Conservation (phyloP, 2,113 vertebrate genomes). For the Rhipidura dahli region DNA sequence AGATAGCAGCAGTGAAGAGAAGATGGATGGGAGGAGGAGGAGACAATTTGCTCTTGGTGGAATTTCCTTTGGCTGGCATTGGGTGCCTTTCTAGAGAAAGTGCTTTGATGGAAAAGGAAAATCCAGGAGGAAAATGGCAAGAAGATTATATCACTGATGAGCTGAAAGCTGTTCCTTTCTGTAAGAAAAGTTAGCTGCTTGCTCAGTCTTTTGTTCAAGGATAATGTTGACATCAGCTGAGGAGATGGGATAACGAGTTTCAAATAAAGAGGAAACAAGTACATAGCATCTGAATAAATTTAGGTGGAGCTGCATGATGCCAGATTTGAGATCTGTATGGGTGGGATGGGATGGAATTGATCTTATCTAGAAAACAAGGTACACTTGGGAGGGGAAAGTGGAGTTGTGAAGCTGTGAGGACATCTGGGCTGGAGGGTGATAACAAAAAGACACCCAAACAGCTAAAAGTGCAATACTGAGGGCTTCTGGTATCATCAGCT, state of each 20-base stretch:
- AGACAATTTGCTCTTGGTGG: background rate
- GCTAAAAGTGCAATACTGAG: background rate
- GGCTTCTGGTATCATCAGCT: background rate
- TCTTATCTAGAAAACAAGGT: background rate
- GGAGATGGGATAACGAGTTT: background rate
- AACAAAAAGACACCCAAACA: background rate
- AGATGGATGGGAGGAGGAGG: background rate
- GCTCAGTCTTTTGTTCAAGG: background rate
- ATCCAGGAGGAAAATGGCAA: background rate
- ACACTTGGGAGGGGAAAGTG: background rate
- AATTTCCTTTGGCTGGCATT: background rate
- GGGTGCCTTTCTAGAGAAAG: background rate
- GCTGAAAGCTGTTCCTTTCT: background rate
- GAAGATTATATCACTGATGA: background rate
- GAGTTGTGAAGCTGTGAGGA: background rate
- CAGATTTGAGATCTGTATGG: background rate
- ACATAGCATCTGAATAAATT: background rate
- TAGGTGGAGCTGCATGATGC: background rate
- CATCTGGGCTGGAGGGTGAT: background rate
- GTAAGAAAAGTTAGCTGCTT: background rate
- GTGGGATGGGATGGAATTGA: background rate
- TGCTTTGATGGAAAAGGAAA: background rate
- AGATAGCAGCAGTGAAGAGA: slow-evolving; percentile 5
- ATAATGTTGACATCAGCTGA: background rate
- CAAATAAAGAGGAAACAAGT: background rate